Base-by-base conservation (phyloP, 2,797 vertebrate genomes). In the Babyrousa celebensis region DNA sequence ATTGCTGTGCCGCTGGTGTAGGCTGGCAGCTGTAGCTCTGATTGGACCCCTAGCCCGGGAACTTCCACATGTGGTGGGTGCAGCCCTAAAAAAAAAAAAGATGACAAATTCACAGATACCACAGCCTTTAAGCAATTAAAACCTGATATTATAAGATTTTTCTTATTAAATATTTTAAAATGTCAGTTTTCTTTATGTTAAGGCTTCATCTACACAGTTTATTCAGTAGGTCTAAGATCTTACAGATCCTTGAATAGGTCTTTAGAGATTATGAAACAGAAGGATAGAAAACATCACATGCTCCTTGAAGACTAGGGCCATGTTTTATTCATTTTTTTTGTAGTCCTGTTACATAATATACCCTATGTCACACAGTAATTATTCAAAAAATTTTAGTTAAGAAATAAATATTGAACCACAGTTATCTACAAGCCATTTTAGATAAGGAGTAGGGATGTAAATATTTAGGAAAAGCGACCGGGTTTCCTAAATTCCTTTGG, bases 211-310 rank as follows among this genome's bases (percentile, higher is more conserved):
- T 71, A 6, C 63, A 32, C 29, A 91, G 62, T 63, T 95, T 88
- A 88, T 14, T 72, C 1, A 94, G 48, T 15, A 94, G 56, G 52
- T 92, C 65, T 70, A 84, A 94, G 62, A 63, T 21, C 23, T 83
- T 84, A 77, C 0, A 82, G 36, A 75, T 29, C 27, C 60, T 80
- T 79, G 6, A 86, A 82, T 43, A 83, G 62, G 60, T 75, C 68
- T 36, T 91, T 63, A 78, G 71, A 90, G n/a, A 95, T 79, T 86
- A 89, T 58, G 25, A 78, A 96, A 92, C n/a, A 56, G 36, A 79
- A 92, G 23, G 18, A 75, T 0, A 87, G 32, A 84, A 77, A 70
- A 54, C 29, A 67, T 29, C 32, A 40, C 32, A 77, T 9, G 5
- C 25, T 95, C 36, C 54, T 85, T 91, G 5, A 95, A 85, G 48